Base-by-base conservation (phyloP, 2,888 invertebrate species). In the Eremobia ochroleuca region DNA sequence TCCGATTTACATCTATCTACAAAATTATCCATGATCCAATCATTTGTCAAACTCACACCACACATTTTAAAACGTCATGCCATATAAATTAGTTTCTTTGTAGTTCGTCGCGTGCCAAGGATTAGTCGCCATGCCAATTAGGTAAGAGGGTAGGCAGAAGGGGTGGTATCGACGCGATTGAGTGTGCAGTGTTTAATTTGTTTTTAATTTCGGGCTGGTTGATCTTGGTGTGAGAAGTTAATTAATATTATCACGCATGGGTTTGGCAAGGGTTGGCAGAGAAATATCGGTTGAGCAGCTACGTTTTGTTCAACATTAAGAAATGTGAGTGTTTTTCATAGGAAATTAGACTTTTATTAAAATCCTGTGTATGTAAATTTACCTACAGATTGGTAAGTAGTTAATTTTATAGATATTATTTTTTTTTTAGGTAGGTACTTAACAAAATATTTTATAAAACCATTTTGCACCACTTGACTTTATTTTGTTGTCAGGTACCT, bases 11-110 rank as follows among this genome's bases (percentile, higher is more conserved):
- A 46, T 61, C 31, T 9, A 34, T 52, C 21, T n/a, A 15, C 43
- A 67, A 31, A 2, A 55, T 31, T 28, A 66, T 46, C 58, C 25
- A 28, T 15, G 9, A 76, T n/a, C 69, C 46, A 46, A 77, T 85
- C 79, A 81, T 58, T 79, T 88, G 87, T 85, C 87, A 85, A 75
- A 71, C 65, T 68, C 87, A 80, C 73, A 6, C 69, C 55, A 72
- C 65, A 62, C 67, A 83, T 77, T 79, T 59, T 74, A 73, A 79
- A 81, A 67, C 71, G 64, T 66, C 65, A 40, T 43, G 11, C 71
- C 74, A 62, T 73, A 81, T 86, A 88, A 89, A 91, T 90, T 79
- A 87, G 80, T 89, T 89, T 87, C 86, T 87, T 88, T 87, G 82
- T 72, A 71, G 70, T 72, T 52, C 25, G 88, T 64, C 91, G 87